A percentile compares a stretch with the other conserved stretches of the same genome.
Conservation (phyloP, 2,113 vertebrate species). For the Platysteira castanea region DNA sequence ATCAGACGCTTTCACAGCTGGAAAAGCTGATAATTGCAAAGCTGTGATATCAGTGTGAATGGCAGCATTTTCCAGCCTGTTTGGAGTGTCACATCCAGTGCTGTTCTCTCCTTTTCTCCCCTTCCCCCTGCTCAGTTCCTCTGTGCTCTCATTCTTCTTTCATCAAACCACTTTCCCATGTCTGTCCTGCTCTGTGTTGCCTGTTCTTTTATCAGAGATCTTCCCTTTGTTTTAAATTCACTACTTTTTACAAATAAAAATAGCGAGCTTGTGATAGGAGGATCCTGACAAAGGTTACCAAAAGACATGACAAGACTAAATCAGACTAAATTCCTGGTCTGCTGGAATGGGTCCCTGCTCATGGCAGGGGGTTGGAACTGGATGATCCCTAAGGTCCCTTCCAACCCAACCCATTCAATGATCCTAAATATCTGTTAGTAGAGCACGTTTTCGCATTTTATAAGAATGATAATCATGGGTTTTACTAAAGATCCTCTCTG, state of each 20-base stretch:
- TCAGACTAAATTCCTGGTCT: not conserved
- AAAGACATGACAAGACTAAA: not conserved
- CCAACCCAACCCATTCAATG: not conserved
- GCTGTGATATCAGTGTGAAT: slow-evolving; percentile 50
- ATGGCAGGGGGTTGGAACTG: not conserved
- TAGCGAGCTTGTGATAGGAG: not conserved
- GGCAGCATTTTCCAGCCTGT: slow-evolving; percentile 44
- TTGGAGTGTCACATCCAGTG: slow-evolving; percentile 37
- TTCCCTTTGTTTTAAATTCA: not conserved
- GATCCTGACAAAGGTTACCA: not conserved
- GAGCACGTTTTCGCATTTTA: not conserved
- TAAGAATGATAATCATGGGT: not conserved
- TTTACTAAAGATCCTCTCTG: not conserved
- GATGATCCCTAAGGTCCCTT: not conserved
- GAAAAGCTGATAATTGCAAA: slow-evolving; percentile 67
- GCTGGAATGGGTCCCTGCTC: not conserved
- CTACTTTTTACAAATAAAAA: not conserved
- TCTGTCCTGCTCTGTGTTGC: not conserved
- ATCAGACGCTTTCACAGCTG: slow-evolving; percentile 66
- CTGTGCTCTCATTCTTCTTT: not conserved
- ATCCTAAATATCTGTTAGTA: not conserved
- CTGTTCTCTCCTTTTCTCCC: slow-evolving; percentile 16
- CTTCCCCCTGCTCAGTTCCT: not conserved
- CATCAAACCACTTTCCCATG: not conserved
- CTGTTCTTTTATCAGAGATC: not conserved